Evolutionary conservation across 1,140 invertebrate genomes (phyloP).

Genomic region (Ectropis grisescens): DNA sequence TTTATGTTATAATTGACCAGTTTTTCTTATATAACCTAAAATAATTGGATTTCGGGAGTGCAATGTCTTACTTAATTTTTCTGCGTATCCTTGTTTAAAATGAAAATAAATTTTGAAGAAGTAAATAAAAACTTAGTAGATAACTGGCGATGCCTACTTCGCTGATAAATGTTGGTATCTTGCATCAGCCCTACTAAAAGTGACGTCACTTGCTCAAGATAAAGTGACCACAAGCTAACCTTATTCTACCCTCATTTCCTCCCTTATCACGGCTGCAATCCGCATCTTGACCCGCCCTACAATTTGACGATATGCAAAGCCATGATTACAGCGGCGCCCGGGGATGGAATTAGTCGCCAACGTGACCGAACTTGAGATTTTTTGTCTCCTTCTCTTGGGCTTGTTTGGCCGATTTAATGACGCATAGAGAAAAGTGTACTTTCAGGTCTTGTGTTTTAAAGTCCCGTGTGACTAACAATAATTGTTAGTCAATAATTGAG

Average conservation of each 20-base stretch:
- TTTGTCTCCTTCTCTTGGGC: conserved; percentile 32
- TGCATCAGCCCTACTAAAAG: not conserved
- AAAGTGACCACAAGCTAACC: no score
- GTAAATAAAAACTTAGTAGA: no score
- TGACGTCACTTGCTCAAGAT: not conserved
- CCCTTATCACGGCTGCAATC: not conserved
- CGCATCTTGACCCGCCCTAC: not conserved
- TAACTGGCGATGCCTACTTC: no score
- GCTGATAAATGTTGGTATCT: not conserved
- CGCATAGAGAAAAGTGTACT: conserved; percentile 2
- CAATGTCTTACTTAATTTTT: no score
- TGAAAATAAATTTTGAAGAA: no score
- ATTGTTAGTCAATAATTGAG: conserved; percentile 11
- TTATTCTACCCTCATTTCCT: no score
- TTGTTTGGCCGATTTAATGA: conserved; percentile 18
- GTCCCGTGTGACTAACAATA: no score
- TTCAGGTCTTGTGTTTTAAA: no score
- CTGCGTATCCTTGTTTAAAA: no score
- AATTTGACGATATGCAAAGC: conserved; percentile 1
- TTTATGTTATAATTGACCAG: no score
- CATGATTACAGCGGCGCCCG: conserved; percentile 24
- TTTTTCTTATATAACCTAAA: no score
- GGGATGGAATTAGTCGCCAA: conserved; percentile 47
- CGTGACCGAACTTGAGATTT: conserved; percentile 51
- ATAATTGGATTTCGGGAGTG: no score